Base-by-base conservation (phyloP, 2,113 vertebrate genomes). In the Parotia lawesii region DNA sequence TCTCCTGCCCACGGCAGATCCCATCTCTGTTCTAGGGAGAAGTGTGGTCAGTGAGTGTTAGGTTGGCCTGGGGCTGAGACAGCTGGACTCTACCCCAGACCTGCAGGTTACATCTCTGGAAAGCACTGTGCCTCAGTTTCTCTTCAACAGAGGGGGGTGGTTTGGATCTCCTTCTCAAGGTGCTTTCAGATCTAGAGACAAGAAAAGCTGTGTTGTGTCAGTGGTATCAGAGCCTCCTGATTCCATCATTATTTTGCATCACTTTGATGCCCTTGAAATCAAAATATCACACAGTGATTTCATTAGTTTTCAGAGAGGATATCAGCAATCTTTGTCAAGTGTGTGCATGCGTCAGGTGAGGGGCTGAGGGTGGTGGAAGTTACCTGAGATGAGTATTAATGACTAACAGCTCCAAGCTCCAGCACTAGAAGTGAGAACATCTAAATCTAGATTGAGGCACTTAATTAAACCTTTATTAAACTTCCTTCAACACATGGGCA, bases 271-370 rank as follows among this genome's bases (percentile, higher is more conserved):
- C 83, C 94, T 96, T 93, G 94, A 96, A 95, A 96, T 94, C 91
- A 90, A 93, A 96, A 90, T 94, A 95, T 96, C 92, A 77, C 69
- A 48, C 72, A 69, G 92, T 95, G 94, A 96, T 96, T 96, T 96
- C 95, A 96, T 96, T 96, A 94, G 93, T 92, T 96, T 96, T 90
- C 95, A 84, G 94, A 88, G 80, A 87, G 89, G 86, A 85, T 93
- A 94, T 96, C 96, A 96, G 90, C 94, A 95, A 94, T 96, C 93
- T 96, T 96, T 94, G 88, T 96, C 95, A 94, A 96, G 95, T 85
- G 80, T 48, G 33, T 93, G 73, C 31, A 86, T 92, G 92, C 21
- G 38, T 94, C 94, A 96, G 85, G 88, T 92, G 85, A 96, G 85
- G 95, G 95, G 83, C 75, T 92, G 79, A 88, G 95, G 88, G 85